Evolutionary conservation across 2,113 vertebrate species (phyloP).

Genomic region (Phrynosoma blainvillii): DNA sequence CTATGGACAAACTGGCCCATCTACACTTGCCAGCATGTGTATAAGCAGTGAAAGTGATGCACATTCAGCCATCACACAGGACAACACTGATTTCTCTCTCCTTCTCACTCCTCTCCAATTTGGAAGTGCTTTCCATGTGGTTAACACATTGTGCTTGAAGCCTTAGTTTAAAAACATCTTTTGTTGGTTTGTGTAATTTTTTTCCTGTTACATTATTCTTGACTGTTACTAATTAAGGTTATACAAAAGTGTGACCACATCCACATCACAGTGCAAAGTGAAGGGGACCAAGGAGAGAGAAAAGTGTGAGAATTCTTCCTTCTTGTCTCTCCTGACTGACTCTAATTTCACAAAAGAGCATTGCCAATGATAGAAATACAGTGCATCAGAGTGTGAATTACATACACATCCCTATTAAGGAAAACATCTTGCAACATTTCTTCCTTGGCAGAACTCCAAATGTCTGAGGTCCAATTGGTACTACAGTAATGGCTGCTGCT

Average conservation of each 20-base stretch:
- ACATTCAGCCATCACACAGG: neutral
- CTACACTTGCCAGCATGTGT: neutral
- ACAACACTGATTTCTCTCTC: neutral
- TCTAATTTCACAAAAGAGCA: neutral
- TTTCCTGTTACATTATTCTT: neutral
- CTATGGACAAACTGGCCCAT: neutral
- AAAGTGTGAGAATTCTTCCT: neutral
- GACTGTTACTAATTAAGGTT: neutral
- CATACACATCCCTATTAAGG: neutral
- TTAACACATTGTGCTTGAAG: neutral
- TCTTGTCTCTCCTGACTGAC: neutral
- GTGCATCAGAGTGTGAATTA: constrained; percentile 1
- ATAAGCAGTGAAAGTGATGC: neutral
- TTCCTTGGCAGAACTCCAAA: neutral
- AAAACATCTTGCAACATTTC: neutral
- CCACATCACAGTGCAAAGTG: neutral
- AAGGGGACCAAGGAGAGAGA: neutral
- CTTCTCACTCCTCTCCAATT: too few species aligned
- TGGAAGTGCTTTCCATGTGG: neutral
- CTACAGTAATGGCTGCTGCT: neutral
- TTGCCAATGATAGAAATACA: neutral
- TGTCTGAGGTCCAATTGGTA: neutral
- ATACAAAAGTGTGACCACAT: neutral
- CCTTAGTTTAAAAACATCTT: neutral
- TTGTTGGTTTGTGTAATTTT: constrained; percentile 10